These are phyloP conservation scores for Philaenus spumarius DNA, from an alignment of 1,140 invertebrate species.

Conservation along the genomic window DNA sequence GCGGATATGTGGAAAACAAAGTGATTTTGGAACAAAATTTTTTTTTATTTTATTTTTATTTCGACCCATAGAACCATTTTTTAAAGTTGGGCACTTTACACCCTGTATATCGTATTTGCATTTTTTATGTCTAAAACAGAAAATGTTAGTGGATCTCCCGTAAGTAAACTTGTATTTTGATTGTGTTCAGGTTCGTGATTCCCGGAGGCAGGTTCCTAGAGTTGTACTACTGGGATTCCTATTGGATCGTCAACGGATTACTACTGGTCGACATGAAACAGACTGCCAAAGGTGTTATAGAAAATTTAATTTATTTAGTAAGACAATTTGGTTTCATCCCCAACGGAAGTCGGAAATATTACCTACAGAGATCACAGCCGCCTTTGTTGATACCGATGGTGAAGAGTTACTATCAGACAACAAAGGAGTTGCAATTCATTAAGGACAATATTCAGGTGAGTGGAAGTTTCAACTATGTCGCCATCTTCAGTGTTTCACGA, in stretches of 20 bases:
- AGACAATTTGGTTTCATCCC: slow-evolving; percentile 63
- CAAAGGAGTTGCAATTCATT: slow-evolving; percentile 58
- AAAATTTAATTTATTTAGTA: slow-evolving; percentile 64
- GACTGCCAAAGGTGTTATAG: slow-evolving; percentile 69
- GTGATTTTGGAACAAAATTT: no score
- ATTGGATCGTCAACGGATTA: slow-evolving; percentile 79
- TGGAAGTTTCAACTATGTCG: no score
- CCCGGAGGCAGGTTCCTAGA: slow-evolving; percentile 84
- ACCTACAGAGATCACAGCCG: slow-evolving; percentile 68
- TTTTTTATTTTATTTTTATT: no score
- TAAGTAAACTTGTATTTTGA: no score
- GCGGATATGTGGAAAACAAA: no score
- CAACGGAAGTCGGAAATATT: slow-evolving; percentile 73
- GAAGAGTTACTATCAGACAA: slow-evolving; percentile 55
- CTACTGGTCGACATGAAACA: slow-evolving; percentile 64
- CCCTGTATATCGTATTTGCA: no score
- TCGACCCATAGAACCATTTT: no score
- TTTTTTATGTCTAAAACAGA: no score
- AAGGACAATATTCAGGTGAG: slow-evolving; percentile 43
- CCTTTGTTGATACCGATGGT: slow-evolving; percentile 77
- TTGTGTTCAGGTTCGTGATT: slow-evolving; percentile 56
- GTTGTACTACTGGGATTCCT: slow-evolving; percentile 87
- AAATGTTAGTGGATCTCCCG: no score
- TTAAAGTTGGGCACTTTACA: no score
- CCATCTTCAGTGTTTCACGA: no score